Evolutionary conservation across 2,888 invertebrate genomes (phyloP).

Genomic region (Synergus umbraculus): DNA sequence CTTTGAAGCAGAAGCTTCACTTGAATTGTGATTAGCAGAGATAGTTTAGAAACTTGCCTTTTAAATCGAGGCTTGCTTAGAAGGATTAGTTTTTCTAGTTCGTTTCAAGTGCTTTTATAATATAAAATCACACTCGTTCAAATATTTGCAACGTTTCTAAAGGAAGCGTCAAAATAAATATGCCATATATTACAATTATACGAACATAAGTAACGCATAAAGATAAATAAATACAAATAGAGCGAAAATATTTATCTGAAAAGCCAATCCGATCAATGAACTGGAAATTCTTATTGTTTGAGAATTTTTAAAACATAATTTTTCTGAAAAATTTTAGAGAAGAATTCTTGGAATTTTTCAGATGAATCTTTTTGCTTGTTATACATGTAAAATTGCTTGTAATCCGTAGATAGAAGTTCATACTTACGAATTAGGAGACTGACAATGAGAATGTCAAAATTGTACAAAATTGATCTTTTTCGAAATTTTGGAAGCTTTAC

Average conservation of each 20-base stretch:
- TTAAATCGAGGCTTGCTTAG: neutral
- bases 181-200: conserved; percentile 18
- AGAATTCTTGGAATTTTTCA: neutral
- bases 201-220: conserved; percentile 4
- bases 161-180: conserved; percentile 18
- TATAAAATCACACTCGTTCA: neutral
- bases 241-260: conserved; percentile 34
- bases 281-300: neutral
- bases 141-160: neutral
- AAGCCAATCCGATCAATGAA: neutral
- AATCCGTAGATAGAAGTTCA: conserved; percentile 29
- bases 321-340: neutral
- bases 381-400: conserved; percentile 27
- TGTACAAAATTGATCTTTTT: conserved; percentile 32
- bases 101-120: conserved; percentile 9
- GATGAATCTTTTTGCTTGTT: conserved; percentile 3
- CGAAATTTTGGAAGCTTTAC: neutral
- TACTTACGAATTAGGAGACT: conserved; percentile 24
- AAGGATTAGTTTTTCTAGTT: conserved; percentile 14
- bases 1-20: neutral
- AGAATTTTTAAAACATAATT: neutral
- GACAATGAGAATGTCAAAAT: neutral
- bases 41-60: neutral
- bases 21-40: neutral
- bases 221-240: neutral